Evolutionary conservation across 2,113 vertebrate genomes (phyloP).

Genomic region (Carassius carassius): DNA sequence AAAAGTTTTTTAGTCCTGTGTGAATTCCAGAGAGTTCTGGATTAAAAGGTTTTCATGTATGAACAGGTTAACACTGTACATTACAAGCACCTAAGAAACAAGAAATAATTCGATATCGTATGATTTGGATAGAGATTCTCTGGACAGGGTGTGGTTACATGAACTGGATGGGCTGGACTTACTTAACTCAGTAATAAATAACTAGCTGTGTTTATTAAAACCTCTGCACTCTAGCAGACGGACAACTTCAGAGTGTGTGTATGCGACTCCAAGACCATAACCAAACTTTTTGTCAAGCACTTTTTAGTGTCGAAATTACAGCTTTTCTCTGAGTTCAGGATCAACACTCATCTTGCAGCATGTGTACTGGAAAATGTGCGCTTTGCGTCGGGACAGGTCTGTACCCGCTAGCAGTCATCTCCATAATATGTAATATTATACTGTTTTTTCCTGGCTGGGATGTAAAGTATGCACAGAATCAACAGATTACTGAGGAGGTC

Average conservation of each 20-base stretch:
- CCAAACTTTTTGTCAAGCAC: not conserved
- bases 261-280: not conserved
- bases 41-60: not conserved
- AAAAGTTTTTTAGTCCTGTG: not conserved
- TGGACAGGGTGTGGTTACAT: constrained; percentile 23
- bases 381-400: constrained; percentile 69
- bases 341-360: constrained; percentile 46
- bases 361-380: constrained; percentile 80
- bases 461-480: constrained; percentile 65
- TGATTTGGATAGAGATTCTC: not conserved
- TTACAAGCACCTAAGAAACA: not conserved
- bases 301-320: not conserved
- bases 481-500: constrained; percentile 75
- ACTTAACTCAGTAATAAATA: constrained; percentile 18
- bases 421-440: constrained; percentile 79
- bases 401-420: constrained; percentile 73
- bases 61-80: not conserved
- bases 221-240: not conserved
- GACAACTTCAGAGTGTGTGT: not conserved
- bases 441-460: constrained; percentile 78
- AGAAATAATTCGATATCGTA: not conserved
- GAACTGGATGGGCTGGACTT: constrained; percentile 23
- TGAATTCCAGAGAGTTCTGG: not conserved
- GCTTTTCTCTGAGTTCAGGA: not conserved
- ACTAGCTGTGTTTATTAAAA: constrained; percentile 18